Percentiles rank a stretch among this genome's conserved stretches.
phyloP scores from a whole-genome alignment of 2,888 invertebrate genomes.

The Cryptosula pallasiana region DNA sequence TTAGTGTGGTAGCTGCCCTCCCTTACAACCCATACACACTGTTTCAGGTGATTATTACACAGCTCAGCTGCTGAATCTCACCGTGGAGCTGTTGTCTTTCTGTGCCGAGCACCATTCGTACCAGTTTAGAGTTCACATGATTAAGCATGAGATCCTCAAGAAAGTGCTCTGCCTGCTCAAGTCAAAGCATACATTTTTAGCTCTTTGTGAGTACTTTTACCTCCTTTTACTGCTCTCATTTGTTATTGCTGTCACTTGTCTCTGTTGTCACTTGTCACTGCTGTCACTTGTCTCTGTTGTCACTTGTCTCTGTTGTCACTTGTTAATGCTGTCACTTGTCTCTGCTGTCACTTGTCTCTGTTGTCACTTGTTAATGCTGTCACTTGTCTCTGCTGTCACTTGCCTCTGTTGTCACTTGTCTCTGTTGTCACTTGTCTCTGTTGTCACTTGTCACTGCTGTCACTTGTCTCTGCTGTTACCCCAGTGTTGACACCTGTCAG shows the following conservation, averaged over 20 bases:
- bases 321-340: neutral
- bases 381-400: neutral
- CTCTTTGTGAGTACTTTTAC: constrained; percentile 65
- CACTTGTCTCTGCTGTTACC: too few relatives aligned
- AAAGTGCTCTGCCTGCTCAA: constrained; percentile 93
- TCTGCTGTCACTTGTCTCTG: neutral
- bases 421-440: neutral
- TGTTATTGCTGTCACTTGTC: neutral
- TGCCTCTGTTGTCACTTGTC: neutral
- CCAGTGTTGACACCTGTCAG: too few relatives aligned
- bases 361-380: neutral
- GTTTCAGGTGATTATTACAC: constrained; percentile 84
- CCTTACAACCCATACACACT: constrained; percentile 7
- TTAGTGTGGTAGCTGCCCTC: neutral
- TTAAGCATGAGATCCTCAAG: constrained; percentile 91
- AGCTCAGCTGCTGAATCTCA: constrained; percentile 87
- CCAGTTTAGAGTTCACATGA: constrained; percentile 95
- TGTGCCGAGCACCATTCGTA: constrained; percentile 99
- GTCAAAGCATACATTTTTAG: constrained; percentile 93
- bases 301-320: neutral
- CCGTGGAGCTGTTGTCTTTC: constrained; percentile 90
- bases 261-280: neutral
- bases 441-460: neutral
- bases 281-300: neutral
- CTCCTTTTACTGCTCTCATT: too few relatives aligned